These are phyloP conservation scores for Pseudopipra pipra DNA, from an alignment of 2,113 vertebrate species.

Conservation along the genomic window DNA sequence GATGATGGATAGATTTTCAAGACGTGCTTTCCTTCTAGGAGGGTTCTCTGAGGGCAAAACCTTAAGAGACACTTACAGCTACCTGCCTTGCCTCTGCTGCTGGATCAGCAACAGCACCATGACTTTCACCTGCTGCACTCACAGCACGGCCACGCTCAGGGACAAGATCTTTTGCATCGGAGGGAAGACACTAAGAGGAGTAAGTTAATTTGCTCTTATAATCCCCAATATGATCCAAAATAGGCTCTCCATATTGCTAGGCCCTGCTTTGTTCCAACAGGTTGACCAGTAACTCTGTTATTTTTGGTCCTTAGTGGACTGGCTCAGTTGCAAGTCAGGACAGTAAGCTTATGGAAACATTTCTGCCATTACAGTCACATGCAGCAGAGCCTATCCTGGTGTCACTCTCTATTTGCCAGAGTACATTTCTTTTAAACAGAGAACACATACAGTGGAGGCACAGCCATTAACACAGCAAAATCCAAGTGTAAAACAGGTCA, in stretches of 20 bases:
- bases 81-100: slow-evolving; percentile 38
- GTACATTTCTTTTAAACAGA: background rate
- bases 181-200: slow-evolving; percentile 54
- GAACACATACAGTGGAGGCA: background rate
- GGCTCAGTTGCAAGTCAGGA: background rate
- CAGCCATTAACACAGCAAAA: background rate
- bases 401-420: background rate
- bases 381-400: background rate
- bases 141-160: slow-evolving; percentile 48
- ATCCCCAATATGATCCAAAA: background rate
- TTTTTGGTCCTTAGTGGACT: background rate
- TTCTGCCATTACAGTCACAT: rapidly evolving
- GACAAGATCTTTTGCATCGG: slow-evolving; percentile 64
- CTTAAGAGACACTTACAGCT: slow-evolving; percentile 47
- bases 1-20: background rate
- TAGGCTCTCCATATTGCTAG: background rate
- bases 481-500: background rate
- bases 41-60: slow-evolving; percentile 54
- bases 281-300: background rate
- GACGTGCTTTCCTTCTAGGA: background rate
- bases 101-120: slow-evolving; percentile 60
- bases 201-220: background rate
- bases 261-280: background rate
- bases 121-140: slow-evolving; percentile 53
- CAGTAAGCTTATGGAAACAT: background rate